Evolutionary conservation across 2,888 invertebrate genomes (phyloP).

Genomic region (Eupsilia transversa): DNA sequence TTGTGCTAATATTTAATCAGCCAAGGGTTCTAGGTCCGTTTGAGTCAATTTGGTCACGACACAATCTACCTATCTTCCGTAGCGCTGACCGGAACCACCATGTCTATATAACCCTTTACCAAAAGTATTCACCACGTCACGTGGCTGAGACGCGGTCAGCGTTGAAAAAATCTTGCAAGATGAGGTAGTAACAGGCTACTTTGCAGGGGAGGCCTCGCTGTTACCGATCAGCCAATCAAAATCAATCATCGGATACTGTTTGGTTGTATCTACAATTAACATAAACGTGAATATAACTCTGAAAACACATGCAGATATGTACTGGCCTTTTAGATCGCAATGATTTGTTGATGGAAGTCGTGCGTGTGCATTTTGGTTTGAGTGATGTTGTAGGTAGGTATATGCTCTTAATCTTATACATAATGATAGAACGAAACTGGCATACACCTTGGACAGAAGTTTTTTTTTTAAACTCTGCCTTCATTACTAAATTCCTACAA

Average conservation of each 20-base stretch:
- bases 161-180: constrained; percentile 80
- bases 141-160: constrained; percentile 74
- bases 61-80: constrained; percentile 63
- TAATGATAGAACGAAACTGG: constrained; percentile 41
- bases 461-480: constrained; percentile 22
- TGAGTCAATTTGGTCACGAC: constrained; percentile 63
- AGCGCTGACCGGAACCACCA: constrained; percentile 71
- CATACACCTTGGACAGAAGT: constrained; percentile 41
- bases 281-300: constrained; percentile 84
- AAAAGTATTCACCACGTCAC: constrained; percentile 76
- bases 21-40: constrained; percentile 7
- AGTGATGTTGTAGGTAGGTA: constrained; percentile 55
- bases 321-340: constrained; percentile 59
- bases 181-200: constrained; percentile 82
- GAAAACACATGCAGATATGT: constrained; percentile 63
- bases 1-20: constrained; percentile 26
- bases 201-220: constrained; percentile 84
- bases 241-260: constrained; percentile 91
- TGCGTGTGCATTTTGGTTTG: constrained; percentile 57
- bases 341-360: constrained; percentile 58
- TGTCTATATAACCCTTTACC: constrained; percentile 77
- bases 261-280: constrained; percentile 90
- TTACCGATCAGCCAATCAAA: constrained; percentile 90
- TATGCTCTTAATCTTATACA: constrained; percentile 46
- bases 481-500: constrained; percentile 35